Evolutionary conservation across 2,113 vertebrate genomes (phyloP).

Genomic region (Elephas maximus): DNA sequence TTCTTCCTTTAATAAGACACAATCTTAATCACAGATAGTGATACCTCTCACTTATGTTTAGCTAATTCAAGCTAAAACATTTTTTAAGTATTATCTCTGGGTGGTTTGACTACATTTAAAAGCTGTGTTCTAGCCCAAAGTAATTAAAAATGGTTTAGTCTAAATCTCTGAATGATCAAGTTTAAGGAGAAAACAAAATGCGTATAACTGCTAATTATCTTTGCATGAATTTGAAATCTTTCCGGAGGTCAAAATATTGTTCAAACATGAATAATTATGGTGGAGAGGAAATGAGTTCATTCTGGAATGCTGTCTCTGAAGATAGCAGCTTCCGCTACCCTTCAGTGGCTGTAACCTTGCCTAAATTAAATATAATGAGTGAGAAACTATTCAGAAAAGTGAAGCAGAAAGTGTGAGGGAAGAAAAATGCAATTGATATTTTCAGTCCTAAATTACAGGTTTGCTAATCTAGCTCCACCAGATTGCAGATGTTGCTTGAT

Average conservation of each 20-base stretch:
- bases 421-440: conserved; percentile 58
- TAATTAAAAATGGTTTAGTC: conserved; percentile 66
- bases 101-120: conserved; percentile 63
- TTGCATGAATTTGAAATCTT: conserved; percentile 74
- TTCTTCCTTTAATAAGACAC: conserved; percentile 19
- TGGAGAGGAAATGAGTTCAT: conserved; percentile 26
- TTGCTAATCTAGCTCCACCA: conserved; percentile 49
- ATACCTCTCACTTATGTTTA: conserved; percentile 32
- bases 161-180: conserved; percentile 70
- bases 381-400: conserved; percentile 59
- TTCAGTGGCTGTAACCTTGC: neutral
- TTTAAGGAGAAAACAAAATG: conserved; percentile 72
- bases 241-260: conserved; percentile 48
- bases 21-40: neutral
- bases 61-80: conserved; percentile 25
- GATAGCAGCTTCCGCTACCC: neutral
- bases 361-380: conserved; percentile 66
- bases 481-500: conserved; percentile 35
- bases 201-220: conserved; percentile 67
- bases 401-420: conserved; percentile 11
- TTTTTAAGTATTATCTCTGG: conserved; percentile 57
- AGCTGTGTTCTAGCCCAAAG: conserved; percentile 55
- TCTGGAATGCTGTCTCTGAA: conserved; percentile 30
- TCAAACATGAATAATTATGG: conserved; percentile 59
- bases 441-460: conserved; percentile 68